Percentiles rank a stretch among this genome's conserved stretches.
phyloP scores from a whole-genome alignment of 2,113 vertebrate species.

The Melanocharis versteri region DNA sequence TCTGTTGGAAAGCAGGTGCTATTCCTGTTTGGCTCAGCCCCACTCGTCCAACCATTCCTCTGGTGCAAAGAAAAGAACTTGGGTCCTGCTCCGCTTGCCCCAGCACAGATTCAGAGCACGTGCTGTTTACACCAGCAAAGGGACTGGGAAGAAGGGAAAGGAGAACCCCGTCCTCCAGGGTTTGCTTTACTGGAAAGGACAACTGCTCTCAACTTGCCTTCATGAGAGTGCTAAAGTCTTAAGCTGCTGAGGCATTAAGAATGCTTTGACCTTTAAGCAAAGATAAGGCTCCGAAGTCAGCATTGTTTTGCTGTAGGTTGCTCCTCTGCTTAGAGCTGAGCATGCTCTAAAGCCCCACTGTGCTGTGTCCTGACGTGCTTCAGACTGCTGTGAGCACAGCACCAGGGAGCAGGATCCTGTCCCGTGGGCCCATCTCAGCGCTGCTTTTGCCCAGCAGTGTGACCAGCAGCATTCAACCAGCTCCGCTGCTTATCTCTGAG shows the following conservation, averaged over 20 bases:
- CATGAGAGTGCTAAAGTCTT: background rate
- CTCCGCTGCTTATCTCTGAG: background rate
- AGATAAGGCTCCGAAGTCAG: background rate
- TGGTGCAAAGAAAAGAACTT: background rate
- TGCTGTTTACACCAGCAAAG: background rate
- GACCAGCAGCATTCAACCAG: background rate
- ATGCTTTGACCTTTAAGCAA: constrained; percentile 24
- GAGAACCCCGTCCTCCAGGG: background rate
- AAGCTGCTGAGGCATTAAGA: background rate
- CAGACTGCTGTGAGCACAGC: background rate
- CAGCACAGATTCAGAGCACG: background rate
- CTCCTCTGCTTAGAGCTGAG: background rate
- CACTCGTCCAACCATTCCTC: background rate
- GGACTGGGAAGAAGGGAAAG: background rate
- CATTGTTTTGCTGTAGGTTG: background rate
- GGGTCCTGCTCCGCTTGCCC: background rate
- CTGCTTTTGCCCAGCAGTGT: background rate
- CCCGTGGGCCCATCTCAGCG: background rate
- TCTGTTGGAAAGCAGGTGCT: rapidly evolving
- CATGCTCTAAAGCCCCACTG: background rate
- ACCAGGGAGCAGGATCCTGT: background rate
- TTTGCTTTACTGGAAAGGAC: background rate
- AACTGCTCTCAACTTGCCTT: background rate
- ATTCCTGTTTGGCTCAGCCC: background rate
- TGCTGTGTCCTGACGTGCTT: background rate